Percentiles rank a stretch among this genome's conserved stretches.
Evolutionary conservation across 1,140 invertebrate species (phyloP).

Genomic region (Adoxophyes honmai): DNA sequence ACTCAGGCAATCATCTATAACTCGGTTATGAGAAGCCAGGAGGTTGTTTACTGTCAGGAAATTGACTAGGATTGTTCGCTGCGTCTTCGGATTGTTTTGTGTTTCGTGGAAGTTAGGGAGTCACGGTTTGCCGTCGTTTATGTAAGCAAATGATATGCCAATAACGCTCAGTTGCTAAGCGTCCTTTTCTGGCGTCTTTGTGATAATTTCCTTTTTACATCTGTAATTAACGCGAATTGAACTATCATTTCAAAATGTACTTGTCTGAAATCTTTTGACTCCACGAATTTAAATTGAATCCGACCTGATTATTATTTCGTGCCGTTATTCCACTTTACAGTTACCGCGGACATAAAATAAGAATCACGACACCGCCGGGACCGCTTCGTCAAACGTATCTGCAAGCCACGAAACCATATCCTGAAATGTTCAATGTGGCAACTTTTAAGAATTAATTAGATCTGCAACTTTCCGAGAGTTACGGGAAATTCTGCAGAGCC

Average conservation of each 20-base stretch:
- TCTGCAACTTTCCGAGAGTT: neutral
- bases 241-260: no score
- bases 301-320: neutral
- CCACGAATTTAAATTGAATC: neutral
- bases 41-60: conserved; percentile 1
- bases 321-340: neutral
- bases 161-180: no score
- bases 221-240: no score
- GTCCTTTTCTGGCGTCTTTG: no score
- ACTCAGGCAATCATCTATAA: neutral
- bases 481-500: neutral
- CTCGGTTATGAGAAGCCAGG: conserved; percentile 3
- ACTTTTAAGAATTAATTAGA: neutral
- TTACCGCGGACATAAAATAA: neutral
- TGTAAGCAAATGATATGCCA: no score
- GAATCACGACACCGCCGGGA: neutral
- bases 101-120: neutral
- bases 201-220: no score
- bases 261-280: no score
- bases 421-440: neutral
- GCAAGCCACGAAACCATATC: neutral
- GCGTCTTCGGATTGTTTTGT: neutral
- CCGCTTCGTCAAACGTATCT: neutral
- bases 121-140: neutral
- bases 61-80: conserved; percentile 12